These are phyloP conservation scores for Agapetus fuscipes DNA, from an alignment of 2,888 invertebrate species.

Conservation along the genomic window DNA sequence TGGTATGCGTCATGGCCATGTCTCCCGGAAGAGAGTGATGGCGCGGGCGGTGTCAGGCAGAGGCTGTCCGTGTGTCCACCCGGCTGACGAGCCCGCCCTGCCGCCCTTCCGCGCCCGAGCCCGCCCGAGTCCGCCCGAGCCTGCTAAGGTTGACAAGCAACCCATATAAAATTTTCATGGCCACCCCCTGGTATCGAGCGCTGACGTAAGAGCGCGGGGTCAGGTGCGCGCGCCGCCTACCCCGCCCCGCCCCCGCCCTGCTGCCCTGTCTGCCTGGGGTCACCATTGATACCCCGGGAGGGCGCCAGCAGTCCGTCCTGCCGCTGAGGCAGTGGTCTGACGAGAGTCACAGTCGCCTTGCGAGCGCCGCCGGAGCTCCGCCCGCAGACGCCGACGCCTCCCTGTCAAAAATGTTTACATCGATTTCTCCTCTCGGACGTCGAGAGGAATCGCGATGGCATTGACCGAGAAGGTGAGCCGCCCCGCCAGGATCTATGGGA, in stretches of 20 bases:
- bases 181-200: constrained; percentile 21
- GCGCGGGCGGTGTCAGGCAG: too few relatives aligned
- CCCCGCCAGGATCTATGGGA: too few relatives aligned
- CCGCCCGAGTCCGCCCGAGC: too few relatives aligned
- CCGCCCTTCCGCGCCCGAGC: too few relatives aligned
- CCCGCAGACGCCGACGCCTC: background rate
- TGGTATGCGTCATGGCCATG: too few relatives aligned
- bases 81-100: too few relatives aligned
- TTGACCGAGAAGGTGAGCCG: constrained; percentile 8
- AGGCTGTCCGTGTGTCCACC: too few relatives aligned
- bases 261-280: constrained; percentile 9
- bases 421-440: constrained; percentile 10
- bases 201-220: constrained; percentile 20
- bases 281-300: constrained; percentile 11
- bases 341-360: constrained; percentile 5
- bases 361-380: background rate
- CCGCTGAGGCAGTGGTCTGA: too few relatives aligned
- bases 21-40: too few relatives aligned
- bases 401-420: constrained; percentile 10
- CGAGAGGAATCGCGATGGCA: constrained; percentile 12
- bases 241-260: constrained; percentile 9
- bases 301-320: constrained; percentile 11
- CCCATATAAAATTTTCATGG: constrained; percentile 22
- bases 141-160: constrained; percentile 12
- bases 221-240: constrained; percentile 18